phyloP scores from a whole-genome alignment of 2,797 vertebrate species.

The Erithacus rubecula region DNA sequence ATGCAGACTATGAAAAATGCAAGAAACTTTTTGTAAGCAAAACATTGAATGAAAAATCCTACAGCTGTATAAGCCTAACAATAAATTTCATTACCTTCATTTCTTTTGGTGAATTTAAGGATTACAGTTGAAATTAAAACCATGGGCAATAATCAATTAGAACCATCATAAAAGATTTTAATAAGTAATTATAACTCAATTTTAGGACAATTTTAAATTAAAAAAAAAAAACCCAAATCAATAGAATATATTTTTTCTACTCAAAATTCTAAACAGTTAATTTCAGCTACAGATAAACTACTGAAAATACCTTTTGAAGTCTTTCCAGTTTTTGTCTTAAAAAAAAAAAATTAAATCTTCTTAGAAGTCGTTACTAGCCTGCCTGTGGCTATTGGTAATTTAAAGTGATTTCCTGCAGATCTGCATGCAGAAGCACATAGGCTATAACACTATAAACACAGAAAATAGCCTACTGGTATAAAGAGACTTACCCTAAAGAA shows the following conservation, averaged over 20 bases:
- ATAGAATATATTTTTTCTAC: neutral
- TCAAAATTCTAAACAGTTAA: neutral
- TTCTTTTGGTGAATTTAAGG: neutral
- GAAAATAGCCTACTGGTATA: constrained; percentile 55
- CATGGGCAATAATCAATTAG: neutral
- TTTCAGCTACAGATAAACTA: neutral
- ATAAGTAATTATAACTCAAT: neutral
- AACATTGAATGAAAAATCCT: neutral
- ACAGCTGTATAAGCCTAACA: neutral
- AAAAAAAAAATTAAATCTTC: constrained; percentile 23
- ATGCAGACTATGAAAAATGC: neutral
- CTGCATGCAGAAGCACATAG: constrained; percentile 50
- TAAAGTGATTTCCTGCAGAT: constrained; percentile 51
- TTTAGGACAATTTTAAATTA: neutral
- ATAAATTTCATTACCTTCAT: neutral
- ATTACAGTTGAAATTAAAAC: neutral
- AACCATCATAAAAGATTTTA: neutral
- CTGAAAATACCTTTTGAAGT: constrained; percentile 46
- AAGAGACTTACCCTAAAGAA: constrained; percentile 92
- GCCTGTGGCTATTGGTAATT: constrained; percentile 27
- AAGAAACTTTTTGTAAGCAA: neutral
- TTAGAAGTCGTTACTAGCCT: constrained; percentile 32
- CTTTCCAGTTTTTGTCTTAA: neutral
- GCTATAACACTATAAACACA: constrained; percentile 38
- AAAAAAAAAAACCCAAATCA: neutral